Evolutionary conservation across 2,888 invertebrate species (phyloP), one percentile per base, ranked within the genome.

Genomic region (Meliscaeva auricollis): DNA sequence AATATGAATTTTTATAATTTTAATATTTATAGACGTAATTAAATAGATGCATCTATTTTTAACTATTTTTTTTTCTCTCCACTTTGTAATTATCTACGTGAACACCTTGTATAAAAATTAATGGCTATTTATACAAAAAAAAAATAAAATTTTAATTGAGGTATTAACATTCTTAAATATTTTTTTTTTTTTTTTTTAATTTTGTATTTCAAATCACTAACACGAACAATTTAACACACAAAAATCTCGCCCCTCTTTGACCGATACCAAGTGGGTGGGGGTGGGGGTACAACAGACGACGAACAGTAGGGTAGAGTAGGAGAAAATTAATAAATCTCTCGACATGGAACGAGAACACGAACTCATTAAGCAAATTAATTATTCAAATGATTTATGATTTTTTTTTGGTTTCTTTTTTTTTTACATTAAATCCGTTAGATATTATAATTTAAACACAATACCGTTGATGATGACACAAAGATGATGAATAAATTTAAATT

Each of bases 291-390:
- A 38, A 15, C 52, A 9, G 17, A 46, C 32, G 17, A 46, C 11
- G 48, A 44, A 0, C 20, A 46, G 17, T 9, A 30, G 58, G 56
- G 11, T 5, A 4, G 17, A 38, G 58, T 6, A 20, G 38, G 32
- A 58, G 35, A 66, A 79, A 74, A 50, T 68, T 84, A 70, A 79
- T 79, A 79, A 84, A 73, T 84, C 69, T 74, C 58, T 30, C 56
- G 32, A 75, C 83, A 84, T 70, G 79, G 66, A 84, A 79, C 62
- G 83, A 74, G 83, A 73, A 79, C 75, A 84, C 83, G 83, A 84
- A 75, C 79, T 70, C 64, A 84, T 84, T 79, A 83, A 83, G 58
- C 66, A 79, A 83, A 83, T 79, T 79, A 79, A 69, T 69, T 74
- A 79, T 83, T 74, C 66, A 68, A 79, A 79, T 79, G 83, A 83